These are phyloP conservation scores for Pachliopta kotzebuea DNA, from an alignment of 2,888 invertebrate genomes.

Conservation along the genomic window DNA sequence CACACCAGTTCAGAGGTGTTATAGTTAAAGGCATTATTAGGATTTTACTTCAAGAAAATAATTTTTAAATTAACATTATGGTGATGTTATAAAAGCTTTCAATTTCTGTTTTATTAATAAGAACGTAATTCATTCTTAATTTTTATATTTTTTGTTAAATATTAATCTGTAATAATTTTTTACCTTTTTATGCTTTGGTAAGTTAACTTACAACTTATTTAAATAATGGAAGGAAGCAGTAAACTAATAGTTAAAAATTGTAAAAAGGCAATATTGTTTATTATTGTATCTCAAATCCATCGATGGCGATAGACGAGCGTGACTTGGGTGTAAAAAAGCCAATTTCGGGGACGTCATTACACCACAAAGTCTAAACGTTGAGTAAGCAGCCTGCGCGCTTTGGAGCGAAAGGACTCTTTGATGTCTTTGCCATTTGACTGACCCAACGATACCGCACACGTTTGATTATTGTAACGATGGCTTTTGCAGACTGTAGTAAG, in stretches of 20 bases:
- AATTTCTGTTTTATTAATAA: too few relatives aligned
- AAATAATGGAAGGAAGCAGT: too few relatives aligned
- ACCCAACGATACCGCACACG: constrained; percentile 10
- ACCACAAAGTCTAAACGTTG: constrained; percentile 45
- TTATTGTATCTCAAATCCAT: neutral
- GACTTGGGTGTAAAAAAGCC: constrained; percentile 63
- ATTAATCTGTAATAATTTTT: too few relatives aligned
- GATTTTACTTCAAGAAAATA: too few relatives aligned
- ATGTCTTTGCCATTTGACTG: constrained; percentile 38
- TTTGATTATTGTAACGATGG: constrained; percentile 11
- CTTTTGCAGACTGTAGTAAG: neutral
- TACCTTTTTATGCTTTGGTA: too few relatives aligned
- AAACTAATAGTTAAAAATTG: neutral
- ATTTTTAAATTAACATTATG: too few relatives aligned
- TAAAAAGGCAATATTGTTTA: neutral
- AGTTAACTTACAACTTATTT: too few relatives aligned
- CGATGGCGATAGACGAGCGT: constrained; percentile 45
- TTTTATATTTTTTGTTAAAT: too few relatives aligned
- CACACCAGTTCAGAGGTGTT: too few relatives aligned
- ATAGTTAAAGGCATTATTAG: too few relatives aligned
- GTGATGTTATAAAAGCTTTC: too few relatives aligned
- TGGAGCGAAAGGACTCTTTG: constrained; percentile 59
- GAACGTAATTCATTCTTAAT: too few relatives aligned
- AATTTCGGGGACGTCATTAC: constrained; percentile 64
- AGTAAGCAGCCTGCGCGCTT: constrained; percentile 60